These are phyloP conservation scores for Exephanes ischioxanthus DNA, from an alignment of 2,888 invertebrate genomes.

Conservation along the genomic window DNA sequence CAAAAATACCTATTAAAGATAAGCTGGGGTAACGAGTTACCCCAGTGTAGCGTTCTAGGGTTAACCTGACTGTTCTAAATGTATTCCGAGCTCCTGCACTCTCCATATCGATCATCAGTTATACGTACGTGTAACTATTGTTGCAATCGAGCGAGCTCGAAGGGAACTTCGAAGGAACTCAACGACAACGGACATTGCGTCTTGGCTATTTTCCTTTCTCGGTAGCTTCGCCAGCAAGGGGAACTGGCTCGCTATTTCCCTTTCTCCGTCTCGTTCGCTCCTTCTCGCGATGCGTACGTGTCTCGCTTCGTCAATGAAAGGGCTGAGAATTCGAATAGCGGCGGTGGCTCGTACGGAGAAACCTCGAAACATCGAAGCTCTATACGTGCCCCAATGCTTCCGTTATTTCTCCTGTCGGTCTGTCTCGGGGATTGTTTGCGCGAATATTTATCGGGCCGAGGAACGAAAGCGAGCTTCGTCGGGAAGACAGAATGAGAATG, in stretches of 20 bases:
- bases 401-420: slow-evolving; percentile 31
- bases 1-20: no score
- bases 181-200: slow-evolving; percentile 20
- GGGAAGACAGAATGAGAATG: neutral
- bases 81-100: neutral
- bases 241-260: neutral
- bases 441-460: slow-evolving; percentile 44
- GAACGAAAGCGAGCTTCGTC: slow-evolving; percentile 17
- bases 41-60: no score
- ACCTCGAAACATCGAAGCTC: neutral
- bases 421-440: slow-evolving; percentile 36
- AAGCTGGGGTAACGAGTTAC: no score
- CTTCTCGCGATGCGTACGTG: slow-evolving; percentile 56
- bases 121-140: slow-evolving; percentile 31
- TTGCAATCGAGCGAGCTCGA: slow-evolving; percentile 45
- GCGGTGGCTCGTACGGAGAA: slow-evolving; percentile 15
- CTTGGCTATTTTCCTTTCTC: slow-evolving; percentile 10
- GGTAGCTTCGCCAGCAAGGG: neutral
- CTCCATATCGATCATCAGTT: neutral
- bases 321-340: slow-evolving; percentile 26
- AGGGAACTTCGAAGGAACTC: slow-evolving; percentile 9
- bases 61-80: slow-evolving; percentile 39
- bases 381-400: slow-evolving; percentile 23
- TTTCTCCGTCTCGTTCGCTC: slow-evolving; percentile 19
- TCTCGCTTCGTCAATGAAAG: slow-evolving; percentile 54